Evolutionary conservation across 2,888 invertebrate genomes (phyloP).

Genomic region (Andrena hattorfiana): DNA sequence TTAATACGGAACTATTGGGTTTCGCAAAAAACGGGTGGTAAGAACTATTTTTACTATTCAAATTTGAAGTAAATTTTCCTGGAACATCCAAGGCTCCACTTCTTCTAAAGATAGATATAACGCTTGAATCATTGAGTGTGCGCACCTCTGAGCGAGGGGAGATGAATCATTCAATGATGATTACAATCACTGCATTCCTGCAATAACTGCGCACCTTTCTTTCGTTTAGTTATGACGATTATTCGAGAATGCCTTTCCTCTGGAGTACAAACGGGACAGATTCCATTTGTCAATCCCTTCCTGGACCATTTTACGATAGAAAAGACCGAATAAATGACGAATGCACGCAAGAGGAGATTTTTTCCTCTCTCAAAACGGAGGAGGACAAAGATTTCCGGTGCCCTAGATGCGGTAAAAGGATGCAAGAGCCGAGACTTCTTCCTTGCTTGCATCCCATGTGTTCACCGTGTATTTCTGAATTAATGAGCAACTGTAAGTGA

Average conservation of each 20-base stretch:
- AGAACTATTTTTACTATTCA: slow-evolving; percentile 32
- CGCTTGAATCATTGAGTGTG: slow-evolving; percentile 7
- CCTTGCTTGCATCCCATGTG: slow-evolving; percentile 82
- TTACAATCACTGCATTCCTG: not conserved
- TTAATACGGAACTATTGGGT: slow-evolving; percentile 23
- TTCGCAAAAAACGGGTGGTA: slow-evolving; percentile 39
- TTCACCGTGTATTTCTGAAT: slow-evolving; percentile 77
- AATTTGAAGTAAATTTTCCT: not conserved
- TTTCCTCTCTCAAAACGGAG: slow-evolving; percentile 1
- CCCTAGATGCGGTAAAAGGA: slow-evolving; percentile 78
- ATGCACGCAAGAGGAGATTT: slow-evolving; percentile 11
- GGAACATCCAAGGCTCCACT: not conserved
- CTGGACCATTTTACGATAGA: slow-evolving; percentile 27
- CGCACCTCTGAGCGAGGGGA: not conserved
- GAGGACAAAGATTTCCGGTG: slow-evolving; percentile 65
- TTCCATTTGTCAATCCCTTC: slow-evolving; percentile 30
- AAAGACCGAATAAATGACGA: slow-evolving; percentile 7
- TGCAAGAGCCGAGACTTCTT: slow-evolving; percentile 81
- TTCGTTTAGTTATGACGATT: slow-evolving; percentile 44
- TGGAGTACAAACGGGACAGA: slow-evolving; percentile 15
- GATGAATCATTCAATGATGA: slow-evolving; percentile 17
- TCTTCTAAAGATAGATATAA: slow-evolving; percentile 27
- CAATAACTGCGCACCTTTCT: not conserved
- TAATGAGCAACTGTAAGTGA: slow-evolving; percentile 68
- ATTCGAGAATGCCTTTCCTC: slow-evolving; percentile 16